Evolutionary conservation across 2,888 invertebrate species (phyloP).

Genomic region (Litoditis marina): DNA sequence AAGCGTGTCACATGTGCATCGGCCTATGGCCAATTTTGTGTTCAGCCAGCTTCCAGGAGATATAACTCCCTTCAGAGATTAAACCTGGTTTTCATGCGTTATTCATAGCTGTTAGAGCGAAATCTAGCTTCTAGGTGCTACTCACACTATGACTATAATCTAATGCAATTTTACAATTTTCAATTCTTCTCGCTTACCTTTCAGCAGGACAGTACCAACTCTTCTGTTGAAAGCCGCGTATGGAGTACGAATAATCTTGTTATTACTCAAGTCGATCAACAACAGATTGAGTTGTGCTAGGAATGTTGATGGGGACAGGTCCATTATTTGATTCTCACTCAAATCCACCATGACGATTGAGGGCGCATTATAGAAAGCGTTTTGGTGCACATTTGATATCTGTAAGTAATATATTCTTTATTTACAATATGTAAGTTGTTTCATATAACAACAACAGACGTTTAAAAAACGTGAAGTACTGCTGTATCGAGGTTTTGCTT

Average conservation of each 20-base stretch:
- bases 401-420: conserved; percentile 39
- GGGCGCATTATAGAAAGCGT: conserved; percentile 59
- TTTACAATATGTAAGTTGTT: no score
- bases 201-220: conserved; percentile 58
- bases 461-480: no score
- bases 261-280: conserved; percentile 57
- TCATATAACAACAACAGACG: no score
- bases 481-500: no score
- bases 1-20: no score
- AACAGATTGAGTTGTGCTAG: conserved; percentile 59
- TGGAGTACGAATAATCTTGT: conserved; percentile 55
- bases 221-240: conserved; percentile 60
- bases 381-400: conserved; percentile 56
- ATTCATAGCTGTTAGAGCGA: no score
- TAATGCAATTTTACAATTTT: not conserved
- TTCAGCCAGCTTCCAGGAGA: no score
- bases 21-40: no score
- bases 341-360: conserved; percentile 60
- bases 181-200: conserved; percentile 42
- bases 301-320: conserved; percentile 56
- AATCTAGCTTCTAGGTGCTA: no score
- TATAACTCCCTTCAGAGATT: no score
- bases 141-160: no score
- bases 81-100: no score
- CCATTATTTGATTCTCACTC: conserved; percentile 51